These are phyloP conservation scores for Hypocryptadius cinnamomeus DNA, from an alignment of 2,113 vertebrate species.

Conservation along the genomic window DNA sequence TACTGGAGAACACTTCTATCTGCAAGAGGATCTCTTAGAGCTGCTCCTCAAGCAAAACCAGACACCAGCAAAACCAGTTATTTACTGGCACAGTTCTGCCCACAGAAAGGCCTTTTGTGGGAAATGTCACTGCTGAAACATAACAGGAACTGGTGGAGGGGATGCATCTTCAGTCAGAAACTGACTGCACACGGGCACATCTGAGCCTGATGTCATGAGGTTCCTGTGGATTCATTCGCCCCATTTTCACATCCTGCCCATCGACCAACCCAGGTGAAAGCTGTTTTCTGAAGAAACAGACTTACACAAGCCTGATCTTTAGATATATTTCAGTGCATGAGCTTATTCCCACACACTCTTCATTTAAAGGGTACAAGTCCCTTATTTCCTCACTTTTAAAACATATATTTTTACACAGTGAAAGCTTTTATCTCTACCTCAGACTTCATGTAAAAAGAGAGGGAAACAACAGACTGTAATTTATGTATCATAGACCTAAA, in stretches of 20 bases:
- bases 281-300: background rate
- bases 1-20: background rate
- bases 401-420: background rate
- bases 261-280: background rate
- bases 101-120: background rate
- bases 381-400: background rate
- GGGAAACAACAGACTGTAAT: background rate
- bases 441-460: background rate
- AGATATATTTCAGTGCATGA: rapidly evolving
- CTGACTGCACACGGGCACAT: background rate
- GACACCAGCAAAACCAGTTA: background rate
- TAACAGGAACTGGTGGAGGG: background rate
- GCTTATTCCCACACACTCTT: background rate
- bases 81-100: background rate
- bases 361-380: background rate
- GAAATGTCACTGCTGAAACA: background rate
- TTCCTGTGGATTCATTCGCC: background rate
- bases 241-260: background rate
- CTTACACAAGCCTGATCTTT: background rate
- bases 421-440: background rate
- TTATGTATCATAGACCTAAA: background rate
- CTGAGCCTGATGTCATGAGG: background rate
- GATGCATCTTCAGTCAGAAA: background rate
- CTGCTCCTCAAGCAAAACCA: background rate
- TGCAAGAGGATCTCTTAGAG: background rate